Base-by-base conservation (phyloP, 2,113 vertebrate species). In the Orthonyx spaldingii region DNA sequence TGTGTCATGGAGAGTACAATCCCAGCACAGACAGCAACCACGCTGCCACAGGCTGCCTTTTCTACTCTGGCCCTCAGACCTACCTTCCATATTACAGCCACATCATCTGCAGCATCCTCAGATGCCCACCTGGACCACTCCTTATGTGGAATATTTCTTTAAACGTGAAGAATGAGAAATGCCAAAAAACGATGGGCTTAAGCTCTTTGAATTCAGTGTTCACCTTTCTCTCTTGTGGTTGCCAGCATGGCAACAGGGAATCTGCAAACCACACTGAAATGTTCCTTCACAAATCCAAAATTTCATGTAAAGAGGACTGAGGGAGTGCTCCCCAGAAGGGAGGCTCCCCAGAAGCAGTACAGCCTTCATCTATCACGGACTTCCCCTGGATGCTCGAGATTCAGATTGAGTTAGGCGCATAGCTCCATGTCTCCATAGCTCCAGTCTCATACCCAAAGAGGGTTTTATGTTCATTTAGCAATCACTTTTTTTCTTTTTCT, bases 181-280 rank as follows among this genome's bases (percentile, higher is more conserved):
- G 1, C 9, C 41, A 82, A 44, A 49, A 41, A 75, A 78, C 0
- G 0, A n/a, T 6, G 7, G 39, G 10, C 4, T 93, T 41, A n/a
- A 63, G 17, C 22, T 46, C 18, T 70, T 49, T 37, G 17, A 63
- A 66, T 19, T 65, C 1, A 0, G 7, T 19, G 26, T 47, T 52
- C 57, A 53, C 16, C 14, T 14, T 49, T 42, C 47, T 13, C 35
- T 30, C 17, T 39, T 9, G 18, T 16, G 20, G 7, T 17, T 55
- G 47, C 23, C n/a, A 50, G 21, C 37, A 10, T 0, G 0, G 37
- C 42, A 79, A 52, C 6, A 12, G 28, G 11, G 24, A 39, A 63
- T 0, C 1, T 41, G 77, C 14, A 61, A 60, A 72, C 5, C 39
- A 52, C 8, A 13, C 26, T 10, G 33, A 47, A 70, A 30, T 6